Base-by-base conservation (phyloP, 2,888 invertebrate species). In the Campoletis raptor region DNA sequence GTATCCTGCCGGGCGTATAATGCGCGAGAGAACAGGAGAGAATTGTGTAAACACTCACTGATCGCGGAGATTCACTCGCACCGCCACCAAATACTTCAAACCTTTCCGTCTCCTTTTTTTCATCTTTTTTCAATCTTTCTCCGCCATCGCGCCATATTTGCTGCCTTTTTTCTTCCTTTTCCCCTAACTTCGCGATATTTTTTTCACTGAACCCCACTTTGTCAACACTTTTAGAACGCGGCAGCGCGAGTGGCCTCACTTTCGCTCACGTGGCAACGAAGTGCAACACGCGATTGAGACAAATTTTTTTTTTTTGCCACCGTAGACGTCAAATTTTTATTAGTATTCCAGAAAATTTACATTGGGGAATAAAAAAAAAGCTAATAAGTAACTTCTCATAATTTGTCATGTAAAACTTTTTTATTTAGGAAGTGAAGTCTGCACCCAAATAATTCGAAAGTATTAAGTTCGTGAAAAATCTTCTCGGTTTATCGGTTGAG, bases 11-110 rank as follows among this genome's bases (percentile, higher is more conserved):
- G 61, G 30, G 61, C 61, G 30, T 67, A 67, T 40, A 67, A 67
- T 67, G 67, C 40, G 67, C 40, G 36, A 67, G 37, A 40, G 67
- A 67, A 67, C 67, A 67, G 67, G 37, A 40, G 40, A 5, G 67
- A 67, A 37, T 67, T 40, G 67, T 67, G 67, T 67, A 67, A 67
- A 67, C 67, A 67, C 40, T 67, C 67, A 67, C n/a, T 40, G 40
- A 67, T 67, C 9, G 8, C 67, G n/a, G n/a, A 67, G 40, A 67
- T 67, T 67, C 67, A 40, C 40, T 67, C 36, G 37, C 21, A 40
- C 37, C 67, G 67, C 40, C 67, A 21, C 21, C 40, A 30, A 67
- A 40, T 67, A 67, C 37, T 67, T 40, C 40, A 21, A 37, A 21
- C n/a, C 9, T 10, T 40, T 67, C 67, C 67, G 37, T 66, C 66